Evolutionary conservation across 2,797 vertebrate genomes (phyloP).

Genomic region (Enteromius treurensis): DNA sequence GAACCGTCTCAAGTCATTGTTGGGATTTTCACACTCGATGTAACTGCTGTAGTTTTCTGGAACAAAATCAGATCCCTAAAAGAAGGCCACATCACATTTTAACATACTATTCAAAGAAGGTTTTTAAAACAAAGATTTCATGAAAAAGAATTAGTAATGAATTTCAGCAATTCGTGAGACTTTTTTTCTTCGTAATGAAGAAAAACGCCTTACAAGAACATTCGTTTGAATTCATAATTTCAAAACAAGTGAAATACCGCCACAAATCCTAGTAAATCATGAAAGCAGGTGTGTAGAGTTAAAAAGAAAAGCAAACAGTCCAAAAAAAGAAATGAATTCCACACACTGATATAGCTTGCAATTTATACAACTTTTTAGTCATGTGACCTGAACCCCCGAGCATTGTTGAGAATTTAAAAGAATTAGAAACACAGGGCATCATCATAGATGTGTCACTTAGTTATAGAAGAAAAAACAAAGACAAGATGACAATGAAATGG

Average conservation of each 20-base stretch:
- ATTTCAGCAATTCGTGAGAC: background rate
- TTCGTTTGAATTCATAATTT: background rate
- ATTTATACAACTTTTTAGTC: background rate
- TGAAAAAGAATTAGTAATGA: background rate
- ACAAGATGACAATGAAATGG: no score
- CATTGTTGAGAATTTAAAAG: background rate
- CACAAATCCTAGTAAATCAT: background rate
- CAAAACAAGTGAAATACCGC: background rate
- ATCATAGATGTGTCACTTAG: no score
- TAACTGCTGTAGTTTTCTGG: constrained; percentile 85
- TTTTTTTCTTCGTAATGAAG: no score
- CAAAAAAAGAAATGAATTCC: background rate
- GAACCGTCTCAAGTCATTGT: constrained; percentile 88
- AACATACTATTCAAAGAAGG: background rate
- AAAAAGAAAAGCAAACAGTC: background rate
- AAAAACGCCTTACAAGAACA: no score
- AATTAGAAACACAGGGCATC: background rate
- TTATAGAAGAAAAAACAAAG: no score
- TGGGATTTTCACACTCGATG: constrained; percentile 93
- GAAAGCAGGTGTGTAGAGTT: background rate
- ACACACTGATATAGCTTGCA: background rate
- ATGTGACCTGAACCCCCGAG: background rate
- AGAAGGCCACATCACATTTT: constrained; percentile 30
- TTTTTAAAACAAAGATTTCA: background rate
- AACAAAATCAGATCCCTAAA: constrained; percentile 82